Evolutionary conservation across 2,888 invertebrate species (phyloP), one percentile per base, ranked within the genome.

Genomic region (Drosophila emarginata): DNA sequence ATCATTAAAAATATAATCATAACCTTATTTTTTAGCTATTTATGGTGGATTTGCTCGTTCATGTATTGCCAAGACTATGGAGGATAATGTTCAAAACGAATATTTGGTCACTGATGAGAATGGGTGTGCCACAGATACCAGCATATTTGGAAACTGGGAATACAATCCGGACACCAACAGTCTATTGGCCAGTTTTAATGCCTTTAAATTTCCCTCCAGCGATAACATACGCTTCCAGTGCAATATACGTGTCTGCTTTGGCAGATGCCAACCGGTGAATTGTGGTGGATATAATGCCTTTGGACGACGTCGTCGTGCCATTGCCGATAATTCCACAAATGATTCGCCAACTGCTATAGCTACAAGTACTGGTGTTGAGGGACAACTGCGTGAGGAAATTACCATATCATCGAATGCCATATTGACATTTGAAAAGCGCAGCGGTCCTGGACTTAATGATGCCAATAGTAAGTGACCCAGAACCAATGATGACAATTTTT

Each of bases 211-310:
- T 94, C 98, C 98, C 0, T 97, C 96, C 84, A 97, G 97, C 89
- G 97, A 98, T 89, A 97, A 97, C 89, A 97, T 98, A 85, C 93
- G 97, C 92, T 98, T 98, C 96, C 98, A 98, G 92, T 98, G 98
- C 91, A 98, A 98, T 91, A 97, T 98, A 86, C 94, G 97, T 70
- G 97, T 98, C 9, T 98, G 98, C 93, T 98, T 98, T 90, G 97
- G 97, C 91, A 96, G 95, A 92, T 98, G 98, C 91, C 98, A 97
- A 93, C 97, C 98, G 84, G 97, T 98, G 2, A 98, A 98, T 90
- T 98, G 98, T 91, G 95, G 96, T 78, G 97, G 97, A 74, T 95
- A 95, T 89, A 97, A 98, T 91, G 97, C 97, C 26, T 98, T 96
- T 89, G 98, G 98, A 88, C 94, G 96, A 80, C 94, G 95, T 90